Conservation (phyloP, 2,888 invertebrate genomes). For the Chrysolina haemoptera region DNA sequence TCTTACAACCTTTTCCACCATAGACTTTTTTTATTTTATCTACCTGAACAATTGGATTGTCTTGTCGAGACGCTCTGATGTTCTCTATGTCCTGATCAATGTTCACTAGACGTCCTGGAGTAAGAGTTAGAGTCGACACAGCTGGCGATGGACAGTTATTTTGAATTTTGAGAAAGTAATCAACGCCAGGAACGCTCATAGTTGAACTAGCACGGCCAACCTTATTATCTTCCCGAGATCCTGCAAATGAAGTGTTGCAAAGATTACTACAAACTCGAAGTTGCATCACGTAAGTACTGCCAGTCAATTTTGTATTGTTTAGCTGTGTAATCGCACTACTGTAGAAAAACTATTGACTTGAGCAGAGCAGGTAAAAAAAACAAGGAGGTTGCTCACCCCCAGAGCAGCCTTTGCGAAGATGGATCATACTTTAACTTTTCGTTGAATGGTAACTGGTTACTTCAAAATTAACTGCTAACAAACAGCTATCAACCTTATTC, state of each 20-base stretch:
- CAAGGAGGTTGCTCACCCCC: conserved; percentile 4
- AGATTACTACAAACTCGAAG: not conserved
- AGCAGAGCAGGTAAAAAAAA: not conserved
- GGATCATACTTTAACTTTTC: not conserved
- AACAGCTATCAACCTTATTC: not conserved
- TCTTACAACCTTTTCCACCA: too few relatives aligned
- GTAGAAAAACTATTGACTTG: not conserved
- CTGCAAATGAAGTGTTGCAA: conserved; percentile 32
- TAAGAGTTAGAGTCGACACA: conserved; percentile 78
- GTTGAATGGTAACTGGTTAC: not conserved
- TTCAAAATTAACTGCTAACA: not conserved
- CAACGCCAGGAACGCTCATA: conserved; percentile 67
- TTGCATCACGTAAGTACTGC: not conserved
- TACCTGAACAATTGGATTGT: conserved; percentile 88
- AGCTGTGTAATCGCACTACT: not conserved
- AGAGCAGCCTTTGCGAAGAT: conserved; percentile 7
- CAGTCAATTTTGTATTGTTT: not conserved
- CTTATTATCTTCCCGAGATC: conserved; percentile 51
- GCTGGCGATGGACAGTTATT: conserved; percentile 72
- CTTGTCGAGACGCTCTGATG: conserved; percentile 84
- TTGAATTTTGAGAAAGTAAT: conserved; percentile 66
- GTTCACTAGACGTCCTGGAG: conserved; percentile 83
- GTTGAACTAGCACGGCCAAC: conserved; percentile 67
- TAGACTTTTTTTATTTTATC: not conserved
- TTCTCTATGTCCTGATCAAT: conserved; percentile 91